These are phyloP conservation scores for Ginglymostoma cirratum DNA, from an alignment of 2,113 vertebrate species.

Conservation along the genomic window DNA sequence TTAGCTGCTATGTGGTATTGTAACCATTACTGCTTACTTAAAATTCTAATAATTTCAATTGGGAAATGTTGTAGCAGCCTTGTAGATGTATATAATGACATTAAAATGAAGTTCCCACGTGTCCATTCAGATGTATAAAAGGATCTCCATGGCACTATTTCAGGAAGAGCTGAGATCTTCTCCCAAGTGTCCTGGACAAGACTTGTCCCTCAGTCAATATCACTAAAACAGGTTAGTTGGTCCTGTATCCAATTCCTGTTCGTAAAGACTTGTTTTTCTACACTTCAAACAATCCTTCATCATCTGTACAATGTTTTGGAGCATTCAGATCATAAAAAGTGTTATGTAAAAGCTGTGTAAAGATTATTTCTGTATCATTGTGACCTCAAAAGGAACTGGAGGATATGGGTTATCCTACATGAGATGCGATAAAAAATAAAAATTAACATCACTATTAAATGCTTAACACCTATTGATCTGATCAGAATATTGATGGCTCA, in stretches of 20 bases:
- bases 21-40: background rate
- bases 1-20: background rate
- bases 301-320: background rate
- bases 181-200: background rate
- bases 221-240: background rate
- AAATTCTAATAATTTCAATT: background rate
- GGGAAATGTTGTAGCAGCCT: background rate
- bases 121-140: background rate
- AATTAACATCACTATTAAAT: background rate
- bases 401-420: background rate
- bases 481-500: background rate
- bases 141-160: background rate
- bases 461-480: background rate
- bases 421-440: background rate
- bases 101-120: background rate
- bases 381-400: background rate
- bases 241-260: background rate
- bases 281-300: background rate
- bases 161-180: background rate
- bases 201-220: background rate
- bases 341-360: background rate
- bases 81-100: no score
- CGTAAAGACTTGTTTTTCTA: background rate
- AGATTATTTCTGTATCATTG: background rate
- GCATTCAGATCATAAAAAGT: no score